phyloP scores from a whole-genome alignment of 2,888 invertebrate species.

The Lepetodrilus schrolli region DNA sequence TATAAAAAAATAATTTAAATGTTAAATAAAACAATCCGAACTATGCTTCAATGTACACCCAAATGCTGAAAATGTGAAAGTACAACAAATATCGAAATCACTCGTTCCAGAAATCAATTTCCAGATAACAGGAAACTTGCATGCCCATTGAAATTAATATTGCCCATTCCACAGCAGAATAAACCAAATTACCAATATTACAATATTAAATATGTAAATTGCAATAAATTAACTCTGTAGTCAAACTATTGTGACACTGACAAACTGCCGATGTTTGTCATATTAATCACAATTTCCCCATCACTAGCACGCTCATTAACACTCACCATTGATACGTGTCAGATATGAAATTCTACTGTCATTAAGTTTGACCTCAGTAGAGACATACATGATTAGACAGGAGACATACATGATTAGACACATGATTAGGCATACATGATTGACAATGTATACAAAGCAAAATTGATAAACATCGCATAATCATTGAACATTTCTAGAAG shows the following conservation, averaged over 20 bases:
- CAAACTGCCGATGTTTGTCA: neutral
- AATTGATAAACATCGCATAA: neutral
- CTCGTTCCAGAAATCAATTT: neutral
- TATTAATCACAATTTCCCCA: neutral
- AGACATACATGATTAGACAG: too few relatives aligned
- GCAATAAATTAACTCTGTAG: neutral
- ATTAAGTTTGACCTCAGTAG: too few relatives aligned
- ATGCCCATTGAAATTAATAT: neutral
- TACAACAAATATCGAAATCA: neutral
- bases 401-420: too few relatives aligned
- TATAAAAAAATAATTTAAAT: too few relatives aligned
- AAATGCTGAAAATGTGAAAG: too few relatives aligned
- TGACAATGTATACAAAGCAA: neutral
- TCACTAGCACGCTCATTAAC: neutral
- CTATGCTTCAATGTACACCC: too few relatives aligned
- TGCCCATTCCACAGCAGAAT: too few relatives aligned
- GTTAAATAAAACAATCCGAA: too few relatives aligned
- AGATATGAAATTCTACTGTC: neutral
- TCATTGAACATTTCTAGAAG: neutral
- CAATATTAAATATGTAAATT: conserved; percentile 5
- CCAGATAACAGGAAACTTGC: neutral
- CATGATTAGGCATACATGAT: too few relatives aligned
- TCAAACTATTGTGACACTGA: neutral
- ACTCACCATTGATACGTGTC: neutral
- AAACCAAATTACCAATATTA: too few relatives aligned